Evolutionary conservation across 2,797 vertebrate species (phyloP), one percentile per base, ranked within the genome.

Genomic region (Neopelma chrysocephalum): DNA sequence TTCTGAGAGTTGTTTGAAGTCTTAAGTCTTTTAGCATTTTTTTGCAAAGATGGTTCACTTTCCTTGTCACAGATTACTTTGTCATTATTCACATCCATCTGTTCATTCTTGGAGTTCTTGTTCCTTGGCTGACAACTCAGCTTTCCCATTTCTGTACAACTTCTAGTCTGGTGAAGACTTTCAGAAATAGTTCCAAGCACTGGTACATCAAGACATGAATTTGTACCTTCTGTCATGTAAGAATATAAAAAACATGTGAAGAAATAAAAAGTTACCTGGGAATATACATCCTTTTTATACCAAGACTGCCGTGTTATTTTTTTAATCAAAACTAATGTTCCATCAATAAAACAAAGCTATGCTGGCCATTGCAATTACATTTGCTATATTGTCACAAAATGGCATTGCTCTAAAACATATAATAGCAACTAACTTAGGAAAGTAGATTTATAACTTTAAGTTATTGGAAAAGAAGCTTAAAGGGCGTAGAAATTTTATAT

Each of bases 71-170:
- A 91, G 93, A 98, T 94, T 90, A 96, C 96, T 91, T 96, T 97
- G 90, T 96, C 97, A 93, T 97, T 96, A 76, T 97, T 97, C 56
- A 96, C 90, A 81, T 98, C 98, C 96, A 98, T 97, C 95, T 98
- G 98, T 96, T 99, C 99, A 97, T 98, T 98, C 97, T 98, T 98
- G 69, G 94, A 97, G 88, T 97, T 97, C 96, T 98, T 98, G 77
- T 89, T 97, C 96, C 97, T 98, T 92, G 85, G 97, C 96, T 97
- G 96, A 94, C 94, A 96, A 89, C 58, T 96, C 82, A 96, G 86
- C 92, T 97, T 97, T 89, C 95, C 96, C 96, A 95, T 96, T 97
- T 92, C 92, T 94, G 87, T 92, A 73, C 79, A 94, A 96, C 85
- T 97, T 97, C 94, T 96, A 94, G 85, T 93, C 94, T 93, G 89